Evolutionary conservation across 2,113 vertebrate species (phyloP), one percentile per base, ranked within the genome.

Genomic region (Python bivittatus): DNA sequence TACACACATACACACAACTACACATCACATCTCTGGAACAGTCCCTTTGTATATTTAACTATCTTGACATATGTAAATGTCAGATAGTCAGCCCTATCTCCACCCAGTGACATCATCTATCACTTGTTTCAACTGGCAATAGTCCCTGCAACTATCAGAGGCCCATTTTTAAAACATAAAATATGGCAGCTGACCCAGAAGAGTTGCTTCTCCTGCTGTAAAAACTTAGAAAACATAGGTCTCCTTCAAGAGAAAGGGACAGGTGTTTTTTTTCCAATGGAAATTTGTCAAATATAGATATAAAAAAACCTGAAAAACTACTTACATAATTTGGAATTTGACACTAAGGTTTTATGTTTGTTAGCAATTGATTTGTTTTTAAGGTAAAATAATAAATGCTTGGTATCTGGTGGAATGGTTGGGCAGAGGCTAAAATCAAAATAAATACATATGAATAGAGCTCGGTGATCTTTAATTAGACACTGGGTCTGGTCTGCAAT

Each of bases 381-480:
- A 89, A 85, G 25, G 48, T 84, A 52, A 89, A 84, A 17, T 54
- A 54, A 27, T 53, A 84, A 38, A 64, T 89, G 79, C 44, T 64
- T 13, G 61, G 25, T 52, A 48, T 84, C 84, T 64, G 57, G 22
- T 64, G 44, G 22, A 84, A 12, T 25, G 4, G 11, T 22, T 20
- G 56, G 23, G 52, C 33, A 52, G 23, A 27, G 44, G 22, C 29
- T 85, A 54, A 89, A 88, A 61, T 85, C 58, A 85, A 89, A 61
- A 56, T 54, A 85, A 58, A 60, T 60, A 60, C 72, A 85, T 22
- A 89, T 64, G 48, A 89, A 89, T 85, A 85, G 79, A 84, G 83
- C 87, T 64, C 54, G 56, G 88, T 92, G 88, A 79, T 89, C 91
- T 85, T 83, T 92, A 92, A 92, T 53, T 64, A 89, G 61, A 83